Evolutionary conservation across 2,888 invertebrate genomes (phyloP), one percentile per base, ranked within the genome.

Genomic region (Brachyptera risi): DNA sequence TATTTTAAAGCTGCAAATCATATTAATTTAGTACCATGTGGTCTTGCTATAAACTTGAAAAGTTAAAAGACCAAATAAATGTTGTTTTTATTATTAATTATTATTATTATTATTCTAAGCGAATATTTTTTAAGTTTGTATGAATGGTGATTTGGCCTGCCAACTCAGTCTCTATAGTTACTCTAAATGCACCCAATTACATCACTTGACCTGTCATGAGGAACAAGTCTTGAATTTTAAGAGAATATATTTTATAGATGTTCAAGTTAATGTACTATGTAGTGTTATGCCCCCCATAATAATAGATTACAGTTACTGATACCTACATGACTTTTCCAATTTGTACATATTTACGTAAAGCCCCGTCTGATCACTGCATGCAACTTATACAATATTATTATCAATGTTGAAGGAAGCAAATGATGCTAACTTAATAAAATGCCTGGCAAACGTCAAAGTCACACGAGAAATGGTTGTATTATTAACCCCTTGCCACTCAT

Each of bases 321-420:
- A 17, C 24, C n/a, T 3, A 4, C n/a, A 47, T 19, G 21, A 47
- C 11, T 5, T 7, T 11, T 31, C 31, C 31, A 31, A 23, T 47
- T 47, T 47, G 47, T 47, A 47, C 47, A 47, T 47, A 47, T 21
- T 47, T 21, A 47, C 2, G 19, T 47, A 24, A 47, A 21, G n/a
- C 47, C 23, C 19, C 19, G 21, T 21, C n/a, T 21, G 47, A 47
- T 47, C 47, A 47, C 47, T 47, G 47, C 47, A 47, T 47, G 47
- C 47, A 19, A 47, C 21, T 24, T 47, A 24, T 47, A n/a, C 24
- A 24, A 47, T n/a, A 47, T 35, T 54, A 54, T 35, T 54, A 54
- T 54, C 35, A 54, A 54, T 54, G 54, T 54, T 54, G 54, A 54
- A 17, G 35, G 54, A 35, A 54, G 23, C 44, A 35, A 54, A 54